Percentiles rank a stretch among this genome's conserved stretches.
Evolutionary conservation across 2,113 vertebrate species (phyloP).

Genomic region (Sminthopsis crassicaudata): DNA sequence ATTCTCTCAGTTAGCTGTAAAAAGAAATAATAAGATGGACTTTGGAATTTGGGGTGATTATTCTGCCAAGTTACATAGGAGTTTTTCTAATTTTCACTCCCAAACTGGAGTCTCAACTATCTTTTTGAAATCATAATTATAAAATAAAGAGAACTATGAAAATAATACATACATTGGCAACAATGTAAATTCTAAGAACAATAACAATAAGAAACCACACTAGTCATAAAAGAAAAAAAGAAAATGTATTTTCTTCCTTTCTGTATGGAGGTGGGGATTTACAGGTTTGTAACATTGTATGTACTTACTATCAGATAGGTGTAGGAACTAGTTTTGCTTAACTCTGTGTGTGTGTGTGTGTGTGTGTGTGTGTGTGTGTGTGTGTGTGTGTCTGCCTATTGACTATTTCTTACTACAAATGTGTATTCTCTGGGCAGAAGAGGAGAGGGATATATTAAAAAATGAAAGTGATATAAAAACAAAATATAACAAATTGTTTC

Average conservation of each 20-base stretch:
- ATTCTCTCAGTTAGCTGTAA: constrained; percentile 92
- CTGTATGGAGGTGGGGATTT: neutral
- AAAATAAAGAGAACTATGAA: constrained; percentile 29
- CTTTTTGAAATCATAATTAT: constrained; percentile 33
- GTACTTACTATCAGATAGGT: neutral
- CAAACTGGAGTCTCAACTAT: constrained; percentile 7
- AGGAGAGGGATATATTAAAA: constrained; percentile 10
- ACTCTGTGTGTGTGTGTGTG: neutral
- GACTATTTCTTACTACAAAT: constrained; percentile 16
- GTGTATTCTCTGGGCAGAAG: neutral
- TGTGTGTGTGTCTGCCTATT: constrained; percentile 44
- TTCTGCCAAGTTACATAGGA: constrained; percentile 24
- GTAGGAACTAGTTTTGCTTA: neutral
- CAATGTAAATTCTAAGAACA: neutral
- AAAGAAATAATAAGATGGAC: constrained; percentile 64
- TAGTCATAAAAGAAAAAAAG: neutral
- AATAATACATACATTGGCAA: constrained; percentile 13
- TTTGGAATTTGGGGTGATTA: constrained; percentile 49
- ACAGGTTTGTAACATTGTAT: neutral
- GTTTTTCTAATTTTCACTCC: constrained; percentile 40
- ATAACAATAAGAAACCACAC: neutral
- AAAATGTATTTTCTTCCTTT: neutral
- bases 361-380: too few relatives aligned
- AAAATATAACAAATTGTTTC: constrained; percentile 21
- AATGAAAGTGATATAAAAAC: constrained; percentile 37